Evolutionary conservation across 2,888 invertebrate genomes (phyloP).

Genomic region (Galerucella pusilla): DNA sequence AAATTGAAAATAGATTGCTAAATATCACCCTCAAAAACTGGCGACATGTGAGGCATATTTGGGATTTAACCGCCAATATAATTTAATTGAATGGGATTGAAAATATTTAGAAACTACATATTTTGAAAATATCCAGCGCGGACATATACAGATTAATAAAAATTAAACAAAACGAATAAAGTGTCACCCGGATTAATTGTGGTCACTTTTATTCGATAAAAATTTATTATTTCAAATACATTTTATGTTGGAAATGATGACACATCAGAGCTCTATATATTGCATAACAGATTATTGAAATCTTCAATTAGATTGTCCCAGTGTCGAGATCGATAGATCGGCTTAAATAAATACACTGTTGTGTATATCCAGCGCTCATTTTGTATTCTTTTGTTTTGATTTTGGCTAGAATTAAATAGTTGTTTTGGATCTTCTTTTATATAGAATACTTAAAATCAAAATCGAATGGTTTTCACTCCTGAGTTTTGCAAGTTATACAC

Average conservation of each 20-base stretch:
- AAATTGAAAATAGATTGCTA: background rate
- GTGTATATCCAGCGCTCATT: background rate
- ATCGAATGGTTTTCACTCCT: background rate
- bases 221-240: too few relatives aligned
- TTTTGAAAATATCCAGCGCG: background rate
- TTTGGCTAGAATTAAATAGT: background rate
- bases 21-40: background rate
- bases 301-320: background rate
- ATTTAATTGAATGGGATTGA: background rate
- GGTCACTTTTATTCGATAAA: too few relatives aligned
- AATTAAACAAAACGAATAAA: too few relatives aligned
- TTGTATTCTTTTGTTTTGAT: background rate
- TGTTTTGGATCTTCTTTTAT: background rate
- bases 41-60: slow-evolving; percentile 1
- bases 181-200: too few relatives aligned
- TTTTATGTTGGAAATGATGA: background rate
- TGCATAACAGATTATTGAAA: background rate
- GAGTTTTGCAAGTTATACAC: too few relatives aligned
- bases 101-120: background rate
- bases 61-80: background rate
- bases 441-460: background rate
- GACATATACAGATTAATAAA: background rate
- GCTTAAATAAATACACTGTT: background rate
- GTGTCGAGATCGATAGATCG: background rate
- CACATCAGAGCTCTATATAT: background rate